phyloP scores from a whole-genome alignment of 2,113 vertebrate genomes.

The Balaeniceps rex region DNA sequence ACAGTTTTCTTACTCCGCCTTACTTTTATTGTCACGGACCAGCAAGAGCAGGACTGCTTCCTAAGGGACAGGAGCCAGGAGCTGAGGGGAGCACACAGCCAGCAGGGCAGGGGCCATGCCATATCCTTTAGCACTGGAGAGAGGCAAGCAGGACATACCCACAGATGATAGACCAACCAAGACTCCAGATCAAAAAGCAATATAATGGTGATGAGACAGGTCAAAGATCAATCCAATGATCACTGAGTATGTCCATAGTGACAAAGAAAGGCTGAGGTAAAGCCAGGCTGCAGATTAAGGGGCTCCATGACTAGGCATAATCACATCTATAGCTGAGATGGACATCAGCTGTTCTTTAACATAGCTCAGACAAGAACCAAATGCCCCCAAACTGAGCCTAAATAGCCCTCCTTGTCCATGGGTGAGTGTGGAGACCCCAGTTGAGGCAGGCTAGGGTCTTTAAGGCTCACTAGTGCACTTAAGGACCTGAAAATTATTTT shows the following conservation, averaged over 20 bases:
- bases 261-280: background rate
- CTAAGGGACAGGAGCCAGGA: background rate
- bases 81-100: too few relatives aligned
- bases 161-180: background rate
- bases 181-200: background rate
- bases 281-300: background rate
- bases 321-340: background rate
- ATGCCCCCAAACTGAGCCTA: fast-evolving
- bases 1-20: background rate
- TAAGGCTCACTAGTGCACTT: background rate
- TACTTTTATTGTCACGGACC: background rate
- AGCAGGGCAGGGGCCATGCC: background rate
- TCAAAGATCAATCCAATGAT: background rate
- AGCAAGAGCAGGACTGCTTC: background rate
- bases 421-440: fast-evolving
- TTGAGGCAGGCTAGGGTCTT: background rate
- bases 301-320: background rate
- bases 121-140: background rate
- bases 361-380: background rate
- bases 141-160: fast-evolving
- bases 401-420: background rate
- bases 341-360: background rate
- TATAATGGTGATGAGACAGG: background rate
- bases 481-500: background rate
- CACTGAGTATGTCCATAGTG: fast-evolving